These are phyloP conservation scores for Hemiscyllium ocellatum DNA, from an alignment of 2,113 vertebrate species.

Conservation along the genomic window DNA sequence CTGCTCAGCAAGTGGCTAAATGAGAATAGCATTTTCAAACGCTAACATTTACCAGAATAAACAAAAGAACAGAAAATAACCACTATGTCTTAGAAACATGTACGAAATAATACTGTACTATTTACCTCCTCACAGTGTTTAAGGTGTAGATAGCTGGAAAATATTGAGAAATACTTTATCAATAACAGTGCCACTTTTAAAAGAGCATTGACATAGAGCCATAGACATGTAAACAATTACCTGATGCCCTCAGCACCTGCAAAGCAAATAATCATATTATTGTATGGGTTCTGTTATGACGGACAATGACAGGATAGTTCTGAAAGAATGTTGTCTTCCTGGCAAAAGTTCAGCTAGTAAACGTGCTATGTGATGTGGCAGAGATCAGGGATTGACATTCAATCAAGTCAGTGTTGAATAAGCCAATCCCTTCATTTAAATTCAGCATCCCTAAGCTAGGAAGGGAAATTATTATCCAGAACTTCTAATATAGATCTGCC, in stretches of 20 bases:
- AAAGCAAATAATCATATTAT: neutral
- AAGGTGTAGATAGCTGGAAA: neutral
- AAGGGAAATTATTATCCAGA: neutral
- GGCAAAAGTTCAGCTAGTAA: neutral
- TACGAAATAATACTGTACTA: neutral
- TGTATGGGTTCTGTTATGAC: neutral
- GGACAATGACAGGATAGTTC: neutral
- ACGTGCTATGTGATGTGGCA: neutral
- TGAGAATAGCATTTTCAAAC: neutral
- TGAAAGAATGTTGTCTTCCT: neutral
- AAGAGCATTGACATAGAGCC: neutral
- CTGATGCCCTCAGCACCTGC: neutral
- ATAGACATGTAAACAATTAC: neutral
- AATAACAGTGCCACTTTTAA: neutral
- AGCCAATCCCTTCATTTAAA: neutral
- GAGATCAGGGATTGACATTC: neutral
- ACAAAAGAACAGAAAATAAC: neutral
- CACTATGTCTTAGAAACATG: neutral
- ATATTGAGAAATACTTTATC: neutral
- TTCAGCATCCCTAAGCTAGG: neutral
- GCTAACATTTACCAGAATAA: neutral
- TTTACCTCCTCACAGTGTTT: neutral
- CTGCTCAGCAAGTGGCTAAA: neutral
- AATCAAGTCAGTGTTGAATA: neutral
- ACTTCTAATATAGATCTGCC: neutral